Percentiles rank a stretch among this genome's conserved stretches.
These are phyloP conservation scores for Pyrochroa serraticornis DNA, from an alignment of 2,888 invertebrate genomes.

Conservation along the genomic window DNA sequence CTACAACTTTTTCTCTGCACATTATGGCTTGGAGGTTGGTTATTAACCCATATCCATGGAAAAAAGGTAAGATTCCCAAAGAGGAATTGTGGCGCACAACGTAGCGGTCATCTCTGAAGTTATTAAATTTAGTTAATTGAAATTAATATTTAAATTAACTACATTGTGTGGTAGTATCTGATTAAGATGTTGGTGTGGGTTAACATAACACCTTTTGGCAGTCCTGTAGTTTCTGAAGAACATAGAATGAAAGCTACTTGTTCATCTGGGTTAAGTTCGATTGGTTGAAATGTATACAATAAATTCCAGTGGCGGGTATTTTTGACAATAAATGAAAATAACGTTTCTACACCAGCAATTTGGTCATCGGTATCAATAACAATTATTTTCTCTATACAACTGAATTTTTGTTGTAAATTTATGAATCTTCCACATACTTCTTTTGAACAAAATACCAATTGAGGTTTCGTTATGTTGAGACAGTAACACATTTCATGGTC, in stretches of 20 bases:
- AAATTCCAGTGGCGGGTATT: conserved; percentile 8
- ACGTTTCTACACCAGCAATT: conserved; percentile 18
- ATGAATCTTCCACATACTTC: conserved; percentile 61
- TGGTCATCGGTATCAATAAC: conserved; percentile 55
- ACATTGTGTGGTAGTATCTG: conserved; percentile 25
- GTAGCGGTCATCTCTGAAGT: conserved; percentile 30
- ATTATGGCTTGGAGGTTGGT: conserved; percentile 36
- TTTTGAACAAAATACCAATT: conserved; percentile 69
- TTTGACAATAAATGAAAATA: conserved; percentile 24
- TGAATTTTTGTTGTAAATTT: conserved; percentile 54
- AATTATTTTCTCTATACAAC: conserved; percentile 60
- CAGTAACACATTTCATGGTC: conserved; percentile 57
- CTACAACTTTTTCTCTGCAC: conserved; percentile 35
- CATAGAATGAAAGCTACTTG: conserved; percentile 56
- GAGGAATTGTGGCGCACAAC: background rate
- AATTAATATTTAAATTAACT: background rate
- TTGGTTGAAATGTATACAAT: conserved; percentile 25
- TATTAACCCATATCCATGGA: conserved; percentile 43
- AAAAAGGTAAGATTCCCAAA: conserved; percentile 44
- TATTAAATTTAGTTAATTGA: background rate
- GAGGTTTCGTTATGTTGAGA: conserved; percentile 68
- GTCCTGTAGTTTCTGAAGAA: conserved; percentile 74
- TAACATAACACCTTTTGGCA: conserved; percentile 71
- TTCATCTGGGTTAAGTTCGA: conserved; percentile 30
- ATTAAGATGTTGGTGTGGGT: conserved; percentile 62